Conservation (phyloP, 2,113 vertebrate genomes). For the zebrafish (Danio rerio) region GRCz12tu NC_133178.1:41119001-41119500, state of each 20-base stretch:
- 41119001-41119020: background rate
- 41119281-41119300: slow-evolving; percentile 84
- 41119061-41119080: background rate
- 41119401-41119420: slow-evolving; percentile 12
- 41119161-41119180: background rate
- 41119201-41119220: slow-evolving; percentile 81
- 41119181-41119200: slow-evolving; percentile 40
- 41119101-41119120: background rate
- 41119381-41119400: slow-evolving; percentile 94
- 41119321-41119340: slow-evolving; percentile 89
- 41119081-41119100: background rate
- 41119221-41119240: slow-evolving; percentile 76
- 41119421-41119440: no score
- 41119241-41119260: slow-evolving; percentile 79
- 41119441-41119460: no score
- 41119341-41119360: slow-evolving; percentile 97
- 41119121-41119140: background rate
- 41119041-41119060: background rate
- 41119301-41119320: slow-evolving; percentile 84
- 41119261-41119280: slow-evolving; percentile 81
- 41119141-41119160: background rate
- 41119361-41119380: slow-evolving; percentile 98
- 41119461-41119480: no score
- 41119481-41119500: no score
- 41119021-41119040: background rate